phyloP scores from a whole-genome alignment of 2,113 vertebrate genomes.

The Mormyrus iriodes region DNA sequence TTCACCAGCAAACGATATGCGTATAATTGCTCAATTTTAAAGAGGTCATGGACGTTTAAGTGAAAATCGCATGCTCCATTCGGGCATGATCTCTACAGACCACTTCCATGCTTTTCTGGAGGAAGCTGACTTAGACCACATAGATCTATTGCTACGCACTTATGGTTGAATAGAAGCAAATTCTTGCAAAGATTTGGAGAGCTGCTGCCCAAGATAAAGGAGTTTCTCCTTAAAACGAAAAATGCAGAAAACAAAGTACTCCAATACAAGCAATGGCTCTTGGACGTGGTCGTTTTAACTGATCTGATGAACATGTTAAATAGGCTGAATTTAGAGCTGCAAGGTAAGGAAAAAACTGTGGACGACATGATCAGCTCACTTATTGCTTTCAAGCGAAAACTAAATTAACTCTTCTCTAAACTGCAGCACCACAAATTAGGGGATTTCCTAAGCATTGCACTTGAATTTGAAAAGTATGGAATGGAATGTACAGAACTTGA shows the following conservation, averaged over 20 bases:
- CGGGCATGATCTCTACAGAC: conserved; percentile 4
- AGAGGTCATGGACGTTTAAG: conserved; percentile 26
- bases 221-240: conserved; percentile 15
- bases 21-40: conserved; percentile 27
- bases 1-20: conserved; percentile 27
- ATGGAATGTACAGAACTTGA: conserved; percentile 18
- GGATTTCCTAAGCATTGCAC: conserved; percentile 24
- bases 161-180: conserved; percentile 1
- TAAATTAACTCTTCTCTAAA: conserved; percentile 10
- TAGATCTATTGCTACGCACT: neutral
- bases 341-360: conserved; percentile 35
- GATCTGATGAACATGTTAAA: conserved; percentile 40
- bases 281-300: conserved; percentile 34
- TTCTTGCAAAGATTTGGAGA: conserved; percentile 17
- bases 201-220: conserved; percentile 27
- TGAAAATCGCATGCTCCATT: conserved; percentile 25
- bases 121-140: conserved; percentile 20
- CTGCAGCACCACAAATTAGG: conserved; percentile 32
- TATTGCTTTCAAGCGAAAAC: conserved; percentile 32
- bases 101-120: conserved; percentile 9
- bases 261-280: conserved; percentile 22
- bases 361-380: conserved; percentile 38
- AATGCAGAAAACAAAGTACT: conserved; percentile 30
- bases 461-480: conserved; percentile 19
- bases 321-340: conserved; percentile 35